phyloP scores from a whole-genome alignment of 2,888 invertebrate species.

The Nemotelus pantherinus region DNA sequence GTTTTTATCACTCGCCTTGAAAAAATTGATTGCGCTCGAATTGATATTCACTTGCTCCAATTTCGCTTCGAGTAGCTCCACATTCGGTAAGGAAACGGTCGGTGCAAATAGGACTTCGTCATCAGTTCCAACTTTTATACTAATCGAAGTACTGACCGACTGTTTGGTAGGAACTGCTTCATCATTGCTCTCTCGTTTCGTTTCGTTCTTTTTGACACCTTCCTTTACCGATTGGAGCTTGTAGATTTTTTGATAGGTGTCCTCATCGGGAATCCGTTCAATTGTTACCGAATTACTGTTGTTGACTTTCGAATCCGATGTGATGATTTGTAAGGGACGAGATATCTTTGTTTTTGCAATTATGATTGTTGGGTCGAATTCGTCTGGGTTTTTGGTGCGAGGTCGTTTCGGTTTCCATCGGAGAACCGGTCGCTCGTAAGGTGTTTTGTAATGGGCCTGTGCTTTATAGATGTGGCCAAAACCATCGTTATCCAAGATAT shows the following conservation, averaged over 20 bases:
- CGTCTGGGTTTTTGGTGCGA: conserved; percentile 39
- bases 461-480: conserved; percentile 55
- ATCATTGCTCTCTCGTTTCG: conserved; percentile 50
- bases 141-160: conserved; percentile 68
- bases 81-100: conserved; percentile 47
- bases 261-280: conserved; percentile 47
- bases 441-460: conserved; percentile 52
- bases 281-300: conserved; percentile 48
- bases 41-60: conserved; percentile 50
- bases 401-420: conserved; percentile 60
- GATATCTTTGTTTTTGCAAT: conserved; percentile 2
- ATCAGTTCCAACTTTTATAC: conserved; percentile 66
- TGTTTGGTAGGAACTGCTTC: conserved; percentile 62
- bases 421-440: conserved; percentile 58
- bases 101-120: conserved; percentile 55
- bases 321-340: conserved; percentile 6
- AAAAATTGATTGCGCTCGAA: conserved; percentile 52
- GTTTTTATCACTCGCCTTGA: conserved; percentile 57
- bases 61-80: conserved; percentile 50
- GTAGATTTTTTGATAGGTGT: conserved; percentile 45
- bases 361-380: conserved; percentile 18
- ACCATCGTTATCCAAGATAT: conserved; percentile 1
- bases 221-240: not conserved
- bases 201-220: conserved; percentile 49
- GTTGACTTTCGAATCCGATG: conserved; percentile 42